Evolutionary conservation across 2,888 invertebrate species (phyloP).

Genomic region (Exocentrus adspersus): DNA sequence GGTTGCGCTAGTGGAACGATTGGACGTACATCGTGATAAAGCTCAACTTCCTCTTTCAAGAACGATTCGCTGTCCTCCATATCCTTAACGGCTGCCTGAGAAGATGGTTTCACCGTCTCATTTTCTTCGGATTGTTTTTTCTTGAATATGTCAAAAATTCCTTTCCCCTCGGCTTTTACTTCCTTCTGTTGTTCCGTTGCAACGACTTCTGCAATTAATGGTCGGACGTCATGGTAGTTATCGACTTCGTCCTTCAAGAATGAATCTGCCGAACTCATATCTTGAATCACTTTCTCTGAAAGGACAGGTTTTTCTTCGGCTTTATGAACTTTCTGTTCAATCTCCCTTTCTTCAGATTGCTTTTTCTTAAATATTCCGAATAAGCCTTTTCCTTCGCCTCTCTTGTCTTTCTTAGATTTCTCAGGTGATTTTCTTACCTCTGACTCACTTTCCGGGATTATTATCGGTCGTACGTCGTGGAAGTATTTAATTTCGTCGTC

Average conservation of each 20-base stretch:
- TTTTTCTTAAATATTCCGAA: conserved; percentile 27
- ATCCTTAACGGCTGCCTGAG: conserved; percentile 16
- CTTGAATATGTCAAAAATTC: not conserved
- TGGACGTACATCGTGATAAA: conserved; percentile 19
- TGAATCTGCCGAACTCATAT: conserved; percentile 30
- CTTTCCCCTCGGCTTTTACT: conserved; percentile 10
- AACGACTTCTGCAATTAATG: conserved; percentile 2
- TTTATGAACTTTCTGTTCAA: conserved; percentile 2
- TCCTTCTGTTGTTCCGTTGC: not conserved
- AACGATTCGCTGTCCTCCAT: conserved; percentile 17
- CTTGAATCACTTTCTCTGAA: conserved; percentile 26
- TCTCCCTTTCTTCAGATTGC: conserved; percentile 6
- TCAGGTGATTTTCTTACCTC: conserved; percentile 5
- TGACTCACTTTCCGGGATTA: not conserved
- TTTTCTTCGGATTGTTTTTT: conserved; percentile 25
- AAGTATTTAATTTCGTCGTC: conserved; percentile 32
- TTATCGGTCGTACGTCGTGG: conserved; percentile 33
- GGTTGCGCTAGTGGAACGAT: not conserved
- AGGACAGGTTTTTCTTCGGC: conserved; percentile 18
- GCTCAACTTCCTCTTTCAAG: conserved; percentile 29
- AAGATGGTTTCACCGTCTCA: not conserved
- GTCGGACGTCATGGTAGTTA: conserved; percentile 37
- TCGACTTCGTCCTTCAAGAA: conserved; percentile 34
- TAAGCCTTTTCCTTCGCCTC: conserved; percentile 18
- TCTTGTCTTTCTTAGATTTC: conserved; percentile 25